phyloP scores from a whole-genome alignment of 2,888 invertebrate species.

The Rosalia funebris region DNA sequence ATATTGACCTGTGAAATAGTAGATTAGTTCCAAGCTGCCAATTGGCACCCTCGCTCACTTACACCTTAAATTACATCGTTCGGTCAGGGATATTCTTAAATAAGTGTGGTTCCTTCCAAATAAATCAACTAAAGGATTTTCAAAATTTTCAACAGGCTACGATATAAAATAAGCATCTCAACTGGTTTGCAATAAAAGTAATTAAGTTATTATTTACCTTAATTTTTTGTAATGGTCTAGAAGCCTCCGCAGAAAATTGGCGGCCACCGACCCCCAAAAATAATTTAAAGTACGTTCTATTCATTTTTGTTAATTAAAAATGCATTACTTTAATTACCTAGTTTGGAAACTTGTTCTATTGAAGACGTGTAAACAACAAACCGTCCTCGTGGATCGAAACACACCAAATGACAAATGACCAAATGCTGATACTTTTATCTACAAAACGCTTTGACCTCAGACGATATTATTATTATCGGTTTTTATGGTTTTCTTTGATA shows the following conservation, averaged over 20 bases:
- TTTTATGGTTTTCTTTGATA: too few species aligned
- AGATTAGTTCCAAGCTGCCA: too few species aligned
- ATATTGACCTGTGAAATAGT: conserved; percentile 75
- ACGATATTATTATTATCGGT: too few species aligned
- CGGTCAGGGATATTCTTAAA: conserved; percentile 94
- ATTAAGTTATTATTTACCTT: not conserved
- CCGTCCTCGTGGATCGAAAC: too few species aligned
- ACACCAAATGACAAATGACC: too few species aligned
- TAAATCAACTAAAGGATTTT: conserved; percentile 75
- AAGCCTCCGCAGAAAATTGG: conserved; percentile 25
- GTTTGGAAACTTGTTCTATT: too few species aligned
- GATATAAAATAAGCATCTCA: not conserved
- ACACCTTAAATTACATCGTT: conserved; percentile 97
- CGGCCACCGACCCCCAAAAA: conserved; percentile 25
- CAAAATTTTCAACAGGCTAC: not conserved
- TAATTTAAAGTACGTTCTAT: conserved; percentile 21
- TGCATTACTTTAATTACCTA: too few species aligned
- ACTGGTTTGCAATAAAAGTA: not conserved
- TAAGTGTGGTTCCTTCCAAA: conserved; percentile 92
- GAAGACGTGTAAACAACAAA: too few species aligned
- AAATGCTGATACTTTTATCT: too few species aligned
- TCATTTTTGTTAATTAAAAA: conserved; percentile 24
- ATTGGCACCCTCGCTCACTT: conserved; percentile 69
- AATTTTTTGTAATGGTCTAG: conserved; percentile 20
- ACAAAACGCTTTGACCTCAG: too few species aligned